phyloP scores from a whole-genome alignment of 2,888 invertebrate species.

The Entomobrya proxima region DNA sequence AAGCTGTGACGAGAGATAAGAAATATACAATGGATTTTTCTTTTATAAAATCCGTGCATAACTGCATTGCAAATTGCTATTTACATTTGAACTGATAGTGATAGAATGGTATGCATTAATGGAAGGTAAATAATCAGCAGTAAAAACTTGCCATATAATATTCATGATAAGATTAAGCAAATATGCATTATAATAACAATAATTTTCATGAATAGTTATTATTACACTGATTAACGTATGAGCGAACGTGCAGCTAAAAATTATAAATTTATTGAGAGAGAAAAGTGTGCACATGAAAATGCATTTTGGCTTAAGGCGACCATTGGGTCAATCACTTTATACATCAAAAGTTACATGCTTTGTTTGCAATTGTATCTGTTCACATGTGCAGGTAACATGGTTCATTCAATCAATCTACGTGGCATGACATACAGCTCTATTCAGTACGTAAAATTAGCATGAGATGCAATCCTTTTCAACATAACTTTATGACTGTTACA shows the following conservation, averaged over 20 bases:
- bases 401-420: background rate
- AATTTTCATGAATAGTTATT: background rate
- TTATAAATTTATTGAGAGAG: background rate
- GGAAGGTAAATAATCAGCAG: background rate
- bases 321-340: conserved; percentile 44
- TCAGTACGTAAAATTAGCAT: conserved; percentile 18
- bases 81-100: background rate
- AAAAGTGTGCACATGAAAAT: conserved; percentile 9
- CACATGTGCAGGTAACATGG: background rate
- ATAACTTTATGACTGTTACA: conserved; percentile 42
- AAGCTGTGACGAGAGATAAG: conserved; percentile 3
- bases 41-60: background rate
- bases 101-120: background rate
- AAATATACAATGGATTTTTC: background rate
- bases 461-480: conserved; percentile 3
- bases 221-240: background rate
- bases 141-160: background rate
- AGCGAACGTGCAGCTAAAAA: background rate
- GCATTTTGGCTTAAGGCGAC: conserved; percentile 41
- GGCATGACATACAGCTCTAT: background rate
- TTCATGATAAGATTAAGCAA: background rate
- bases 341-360: background rate
- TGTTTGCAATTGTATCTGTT: background rate
- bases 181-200: background rate
- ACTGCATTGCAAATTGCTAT: background rate